Evolutionary conservation across 2,888 invertebrate genomes (phyloP).

Genomic region (Penaeus monodon): DNA sequence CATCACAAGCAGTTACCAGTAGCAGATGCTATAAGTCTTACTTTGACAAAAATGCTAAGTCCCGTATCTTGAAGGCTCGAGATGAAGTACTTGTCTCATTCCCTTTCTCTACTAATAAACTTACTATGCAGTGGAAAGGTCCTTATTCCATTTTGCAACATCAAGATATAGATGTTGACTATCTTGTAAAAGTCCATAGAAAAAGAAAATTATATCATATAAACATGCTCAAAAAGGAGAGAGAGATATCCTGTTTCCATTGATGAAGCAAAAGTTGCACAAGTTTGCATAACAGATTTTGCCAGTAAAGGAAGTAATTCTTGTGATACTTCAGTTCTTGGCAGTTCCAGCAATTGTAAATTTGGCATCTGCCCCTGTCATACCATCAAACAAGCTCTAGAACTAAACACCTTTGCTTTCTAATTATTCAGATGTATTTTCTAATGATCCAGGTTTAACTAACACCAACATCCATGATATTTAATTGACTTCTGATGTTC

Average conservation of each 20-base stretch:
- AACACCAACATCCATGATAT: not conserved
- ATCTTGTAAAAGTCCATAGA: not conserved
- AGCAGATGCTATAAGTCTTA: not conserved
- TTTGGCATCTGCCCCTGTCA: slow-evolving; percentile 1
- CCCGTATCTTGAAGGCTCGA: slow-evolving; percentile 2
- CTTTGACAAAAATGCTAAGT: slow-evolving; percentile 12
- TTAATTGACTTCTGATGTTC: not conserved
- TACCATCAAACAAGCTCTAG: not conserved
- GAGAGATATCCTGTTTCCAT: not conserved
- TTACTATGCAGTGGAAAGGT: slow-evolving; percentile 35
- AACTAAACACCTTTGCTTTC: not conserved
- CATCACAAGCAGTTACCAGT: not conserved
- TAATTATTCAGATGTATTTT: slow-evolving; percentile 7
- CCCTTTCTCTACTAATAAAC: slow-evolving; percentile 2
- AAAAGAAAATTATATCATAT: slow-evolving; percentile 35
- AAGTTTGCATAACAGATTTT: too few relatives aligned
- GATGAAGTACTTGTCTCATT: slow-evolving; percentile 31
- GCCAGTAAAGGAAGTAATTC: not conserved
- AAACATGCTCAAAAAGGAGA: slow-evolving; percentile 23
- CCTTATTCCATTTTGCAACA: slow-evolving; percentile 15
- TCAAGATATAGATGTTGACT: slow-evolving; percentile 13
- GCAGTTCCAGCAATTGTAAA: not conserved
- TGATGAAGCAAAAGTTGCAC: too few relatives aligned
- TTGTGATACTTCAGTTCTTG: not conserved
- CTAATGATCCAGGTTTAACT: not conserved